A percentile compares a stretch with the other conserved stretches of the same genome.
Evolutionary conservation across 2,888 invertebrate genomes (phyloP).

Genomic region (Eristalinus aeneus): DNA sequence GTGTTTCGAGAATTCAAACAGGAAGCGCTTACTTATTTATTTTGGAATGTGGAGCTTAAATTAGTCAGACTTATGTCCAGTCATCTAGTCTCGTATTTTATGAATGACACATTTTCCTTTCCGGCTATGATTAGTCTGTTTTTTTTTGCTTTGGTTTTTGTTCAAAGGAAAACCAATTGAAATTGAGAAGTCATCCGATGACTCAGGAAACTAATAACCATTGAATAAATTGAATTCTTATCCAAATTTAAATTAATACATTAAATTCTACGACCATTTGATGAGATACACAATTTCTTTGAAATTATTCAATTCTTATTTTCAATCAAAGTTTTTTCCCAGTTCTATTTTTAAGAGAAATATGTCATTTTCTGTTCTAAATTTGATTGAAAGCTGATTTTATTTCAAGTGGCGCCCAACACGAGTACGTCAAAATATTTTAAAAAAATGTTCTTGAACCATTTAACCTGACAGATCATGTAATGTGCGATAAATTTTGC

Average conservation of each 20-base stretch:
- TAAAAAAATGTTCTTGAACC: not conserved
- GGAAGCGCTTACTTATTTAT: constrained; percentile 54
- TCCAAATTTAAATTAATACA: too few species aligned
- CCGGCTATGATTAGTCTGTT: too few species aligned
- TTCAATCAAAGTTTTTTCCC: too few species aligned
- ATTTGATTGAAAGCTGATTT: too few species aligned
- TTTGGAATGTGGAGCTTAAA: constrained; percentile 12
- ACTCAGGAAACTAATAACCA: not conserved
- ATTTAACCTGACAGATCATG: too few species aligned
- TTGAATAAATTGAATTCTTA: too few species aligned
- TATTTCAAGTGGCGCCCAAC: not conserved
- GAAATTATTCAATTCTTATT: not conserved
- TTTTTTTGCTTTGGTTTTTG: not conserved
- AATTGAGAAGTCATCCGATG: not conserved
- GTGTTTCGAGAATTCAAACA: constrained; percentile 20
- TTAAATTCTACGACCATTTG: not conserved
- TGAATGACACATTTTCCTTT: constrained; percentile 7
- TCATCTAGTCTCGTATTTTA: not conserved
- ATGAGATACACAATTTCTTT: not conserved
- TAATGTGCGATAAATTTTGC: too few species aligned
- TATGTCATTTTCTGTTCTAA: not conserved
- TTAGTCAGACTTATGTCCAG: constrained; percentile 8
- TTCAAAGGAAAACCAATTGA: not conserved
- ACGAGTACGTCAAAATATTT: too few species aligned
- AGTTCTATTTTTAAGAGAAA: too few species aligned